Base-by-base conservation (phyloP, 2,113 vertebrate genomes). In the Myotis brandtii region DNA sequence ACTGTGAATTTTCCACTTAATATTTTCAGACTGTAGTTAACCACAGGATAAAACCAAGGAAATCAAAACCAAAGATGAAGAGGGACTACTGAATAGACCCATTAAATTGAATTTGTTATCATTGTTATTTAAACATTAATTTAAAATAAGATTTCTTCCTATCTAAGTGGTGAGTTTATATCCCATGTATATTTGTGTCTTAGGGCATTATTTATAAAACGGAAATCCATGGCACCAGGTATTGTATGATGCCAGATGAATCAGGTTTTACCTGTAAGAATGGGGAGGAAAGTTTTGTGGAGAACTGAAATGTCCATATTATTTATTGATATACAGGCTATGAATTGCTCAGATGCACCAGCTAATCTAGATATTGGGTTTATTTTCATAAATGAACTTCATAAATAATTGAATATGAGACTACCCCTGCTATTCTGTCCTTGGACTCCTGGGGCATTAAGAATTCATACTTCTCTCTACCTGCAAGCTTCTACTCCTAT, bases 391-490 rank as follows among this genome's bases (percentile, higher is more conserved):
- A 97, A 90, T 90, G 70, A 97, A 97, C 80, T 95, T 86, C 88
- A 94, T 97, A 95, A 98, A 98, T 96, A 97, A 97, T 97, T 97
- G 25, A 97, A 95, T 77, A 87, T 70, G n/a, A 56, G 91, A 96
- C 77, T 96, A n/a, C 32, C 75, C 86, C 52, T 67, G 64, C 37
- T 89, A 12, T 95, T 95, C 75, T 91, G 91, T 95, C 80, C 83
- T 95, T 97, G 86, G 73, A 83, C 89, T 94, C 94, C 34, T 90
- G 83, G 59, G 56, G 40, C 89, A 97, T 98, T 97, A 96, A 97
- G 93, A 97, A 98, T 97, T 95, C 94, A 97, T 96, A 80, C 50
- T 50, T 95, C 97, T 91, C 56, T 95, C 97, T 89, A 96, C 96
- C 96, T 91, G 77, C 20, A 81, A 96, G 89, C 25, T 73, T 95